Conservation (phyloP, 2,113 vertebrate genomes). For the Apodemus speciosus region DNA sequence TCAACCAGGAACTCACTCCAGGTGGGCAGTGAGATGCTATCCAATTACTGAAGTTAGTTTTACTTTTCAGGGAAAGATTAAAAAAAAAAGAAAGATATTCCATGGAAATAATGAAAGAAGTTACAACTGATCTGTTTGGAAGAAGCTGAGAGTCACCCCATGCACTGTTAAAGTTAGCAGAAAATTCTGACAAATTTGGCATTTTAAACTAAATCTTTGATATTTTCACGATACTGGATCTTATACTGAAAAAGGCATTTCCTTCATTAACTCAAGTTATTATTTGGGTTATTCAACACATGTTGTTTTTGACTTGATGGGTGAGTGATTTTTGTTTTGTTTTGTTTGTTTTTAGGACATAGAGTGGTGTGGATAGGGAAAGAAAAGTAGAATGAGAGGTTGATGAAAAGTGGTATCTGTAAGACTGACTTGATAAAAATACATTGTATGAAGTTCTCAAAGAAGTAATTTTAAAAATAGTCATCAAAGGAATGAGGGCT, state of each 20-base stretch:
- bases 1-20: background rate
- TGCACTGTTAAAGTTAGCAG: conserved; percentile 17
- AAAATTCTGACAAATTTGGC: conserved; percentile 28
- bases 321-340: background rate
- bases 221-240: conserved; percentile 2
- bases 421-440: background rate
- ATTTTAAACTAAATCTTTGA: conserved; percentile 1
- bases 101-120: conserved; percentile 6
- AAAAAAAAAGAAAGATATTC: conserved; percentile 50
- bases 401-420: background rate
- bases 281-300: background rate
- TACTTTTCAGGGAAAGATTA: conserved; percentile 37
- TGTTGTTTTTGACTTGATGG: background rate
- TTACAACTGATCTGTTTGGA: conserved; percentile 18
- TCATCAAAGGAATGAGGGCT: background rate
- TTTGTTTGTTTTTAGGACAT: background rate
- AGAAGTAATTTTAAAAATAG: background rate
- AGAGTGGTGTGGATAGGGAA: background rate
- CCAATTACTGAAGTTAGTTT: conserved; percentile 20
- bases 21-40: background rate
- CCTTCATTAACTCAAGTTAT: background rate
- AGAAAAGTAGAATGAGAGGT: background rate
- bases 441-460: background rate
- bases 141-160: conserved; percentile 32
- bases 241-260: background rate